phyloP scores from a whole-genome alignment of 1,140 invertebrate genomes.

The Camponotus pennsylvanicus region DNA sequence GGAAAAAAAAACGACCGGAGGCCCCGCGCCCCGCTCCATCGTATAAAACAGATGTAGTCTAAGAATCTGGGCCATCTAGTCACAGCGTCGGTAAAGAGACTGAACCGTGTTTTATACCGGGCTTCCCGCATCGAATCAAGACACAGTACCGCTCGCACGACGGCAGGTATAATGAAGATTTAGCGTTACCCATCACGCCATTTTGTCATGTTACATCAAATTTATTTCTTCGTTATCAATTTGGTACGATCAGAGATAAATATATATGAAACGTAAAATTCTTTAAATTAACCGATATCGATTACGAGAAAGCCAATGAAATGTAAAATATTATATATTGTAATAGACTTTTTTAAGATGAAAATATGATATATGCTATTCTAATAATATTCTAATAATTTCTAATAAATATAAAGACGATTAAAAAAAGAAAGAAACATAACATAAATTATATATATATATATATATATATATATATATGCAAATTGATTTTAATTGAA shows the following conservation, averaged over 20 bases:
- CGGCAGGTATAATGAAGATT: conserved; percentile 24
- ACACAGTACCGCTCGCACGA: conserved; percentile 1
- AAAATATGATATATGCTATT: too few relatives aligned
- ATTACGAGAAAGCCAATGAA: background rate
- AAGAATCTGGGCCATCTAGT: conserved; percentile 47
- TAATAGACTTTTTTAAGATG: background rate
- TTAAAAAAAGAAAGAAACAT: background rate
- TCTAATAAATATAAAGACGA: background rate
- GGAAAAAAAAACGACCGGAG: background rate
- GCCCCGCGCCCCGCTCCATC: background rate
- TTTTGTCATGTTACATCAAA: background rate
- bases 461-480: too few relatives aligned
- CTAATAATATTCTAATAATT: too few relatives aligned
- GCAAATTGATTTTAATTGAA: too few relatives aligned
- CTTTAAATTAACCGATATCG: background rate
- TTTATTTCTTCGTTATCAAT: background rate
- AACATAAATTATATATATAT: too few relatives aligned
- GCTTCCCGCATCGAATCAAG: conserved; percentile 29
- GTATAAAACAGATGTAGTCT: conserved; percentile 35
- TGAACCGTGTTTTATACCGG: conserved; percentile 43
- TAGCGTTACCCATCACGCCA: background rate
- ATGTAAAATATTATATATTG: background rate
- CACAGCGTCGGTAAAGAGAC: conserved; percentile 8
- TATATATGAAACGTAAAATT: background rate
- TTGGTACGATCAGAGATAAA: background rate